These are phyloP conservation scores for Sebastes fasciatus DNA, from an alignment of 2,113 vertebrate genomes.

Conservation along the genomic window DNA sequence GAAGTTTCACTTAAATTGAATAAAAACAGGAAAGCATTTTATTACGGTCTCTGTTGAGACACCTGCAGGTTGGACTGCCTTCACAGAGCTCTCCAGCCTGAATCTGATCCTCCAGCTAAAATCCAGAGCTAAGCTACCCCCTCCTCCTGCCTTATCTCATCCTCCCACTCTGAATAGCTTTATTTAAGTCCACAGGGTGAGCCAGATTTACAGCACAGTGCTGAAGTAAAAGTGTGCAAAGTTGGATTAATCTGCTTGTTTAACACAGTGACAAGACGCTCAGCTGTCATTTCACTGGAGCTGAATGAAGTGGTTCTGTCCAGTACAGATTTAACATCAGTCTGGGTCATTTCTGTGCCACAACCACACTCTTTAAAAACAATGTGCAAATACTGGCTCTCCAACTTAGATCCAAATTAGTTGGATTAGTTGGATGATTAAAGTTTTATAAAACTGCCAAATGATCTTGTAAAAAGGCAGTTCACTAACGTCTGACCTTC, in stretches of 20 bases:
- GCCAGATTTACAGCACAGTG: constrained; percentile 28
- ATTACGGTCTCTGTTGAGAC: not conserved
- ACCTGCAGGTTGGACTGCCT: not conserved
- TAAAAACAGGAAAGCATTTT: not conserved
- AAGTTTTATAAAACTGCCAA: not conserved
- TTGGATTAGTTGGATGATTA: not conserved
- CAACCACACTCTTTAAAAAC: not conserved
- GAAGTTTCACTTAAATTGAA: not conserved
- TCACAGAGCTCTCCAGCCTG: not conserved
- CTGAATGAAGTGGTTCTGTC: not conserved
- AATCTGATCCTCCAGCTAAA: constrained; percentile 21
- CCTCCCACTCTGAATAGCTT: constrained; percentile 30
- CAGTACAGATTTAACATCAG: not conserved
- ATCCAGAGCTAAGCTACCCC: not conserved
- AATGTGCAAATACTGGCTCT: not conserved
- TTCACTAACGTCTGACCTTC: not conserved
- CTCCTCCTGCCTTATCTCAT: constrained; percentile 15
- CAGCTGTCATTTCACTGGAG: not conserved
- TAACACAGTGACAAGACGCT: constrained; percentile 7
- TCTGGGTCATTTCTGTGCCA: not conserved
- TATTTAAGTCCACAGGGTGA: constrained; percentile 5
- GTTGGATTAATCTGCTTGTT: constrained; percentile 43
- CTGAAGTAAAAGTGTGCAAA: constrained; percentile 21
- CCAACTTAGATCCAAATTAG: not conserved
- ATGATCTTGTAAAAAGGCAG: not conserved